Base-by-base conservation (phyloP, 2,113 vertebrate genomes). In the Anoplopoma fimbria region DNA sequence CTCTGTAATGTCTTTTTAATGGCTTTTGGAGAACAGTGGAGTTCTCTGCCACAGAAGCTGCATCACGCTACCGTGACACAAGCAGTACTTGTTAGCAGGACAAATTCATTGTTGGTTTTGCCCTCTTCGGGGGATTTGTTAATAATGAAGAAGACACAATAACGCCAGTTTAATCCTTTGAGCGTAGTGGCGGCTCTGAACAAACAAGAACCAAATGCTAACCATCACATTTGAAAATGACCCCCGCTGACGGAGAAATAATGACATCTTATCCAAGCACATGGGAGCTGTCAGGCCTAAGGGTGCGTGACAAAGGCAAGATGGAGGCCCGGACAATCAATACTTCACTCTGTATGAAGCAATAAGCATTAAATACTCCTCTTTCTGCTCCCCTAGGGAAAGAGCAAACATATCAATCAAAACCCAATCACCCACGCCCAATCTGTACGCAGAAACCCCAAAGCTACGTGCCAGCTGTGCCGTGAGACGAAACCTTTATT, bases 351-450 rank as follows among this genome's bases (percentile, higher is more conserved):
- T 76, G 82, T 88, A 91, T 84, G 86, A 93, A 86, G 90, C 85
- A 77, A 85, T 82, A 84, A 82, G 82, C 87, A 89, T 90, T 92
- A 92, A 93, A 90, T 83, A 90, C 88, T 85, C 79, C 69, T 89
- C 81, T 85, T 79, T 90, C 72, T 78, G 74, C 75, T 83, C 84
- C 85, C 85, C 13, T n/a, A 65, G 87, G 82, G 87, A 84, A 85
- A 89, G 51, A 80, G 68, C 77, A 88, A 92, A 88, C 83, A 77
- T 89, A 93, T 93, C 89, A 93, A 91, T 93, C 89, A 89, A 85
- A 89, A 88, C 73, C 75, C 87, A 90, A 92, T 92, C 91, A 92
- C 70, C 75, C 64, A 75, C 47, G 1, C 42, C 27, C 58, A 31
- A 64, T 57, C 49, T 42, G 53, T 69, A n/a, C n/a, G n/a, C n/a